Evolutionary conservation across 23 tunicate genomes (phyloP), one percentile per base, ranked within the genome.

Genomic region (Styela plicata): DNA sequence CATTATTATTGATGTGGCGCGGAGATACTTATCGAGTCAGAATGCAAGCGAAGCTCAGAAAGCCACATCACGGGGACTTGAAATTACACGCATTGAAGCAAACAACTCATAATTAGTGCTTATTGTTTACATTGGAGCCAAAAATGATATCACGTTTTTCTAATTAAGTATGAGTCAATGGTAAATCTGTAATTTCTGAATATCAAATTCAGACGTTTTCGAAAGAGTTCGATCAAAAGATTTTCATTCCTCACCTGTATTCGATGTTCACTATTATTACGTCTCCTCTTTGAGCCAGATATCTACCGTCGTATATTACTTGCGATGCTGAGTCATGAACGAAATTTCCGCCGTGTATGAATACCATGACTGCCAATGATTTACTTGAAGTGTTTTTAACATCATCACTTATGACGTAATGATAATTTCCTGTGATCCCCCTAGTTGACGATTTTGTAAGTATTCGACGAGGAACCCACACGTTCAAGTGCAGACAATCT

Each of bases 271-370:
- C 97, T 27, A 87, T 92, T 17, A 92, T 83, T 65, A 92, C 97
- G 35, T 92, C 92, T 19, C 91, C 91, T 62, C 26, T 20, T 22
- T 62, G 61, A 26, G 88, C 87, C 87, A 91, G 90, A 26, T 52
- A 76, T 32, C 97, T 74, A 1, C 91, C 88, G 61, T 91, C 97
- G 74, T 91, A 91, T 29, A 91, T 21, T 28, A 75, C 79, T 27
- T 78, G 75, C 22, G 88, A 78, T 31, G 91, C 97, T 1, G 91
- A 88, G 2, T 91, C 97, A 36, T 86, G 87, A 16, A 74, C 69
- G 73, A 82, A 91, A 52, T 91, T 91, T 61, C 97, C 97, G 1
- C 97, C 97, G 67, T 91, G 82, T 70, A 91, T 74, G 79, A 85
- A 91, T 19, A 91, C 81, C 85, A 91, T 79, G 23, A 91, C 97